phyloP scores from a whole-genome alignment of 2,888 invertebrate genomes.

The Tubulanus polymorphus region DNA sequence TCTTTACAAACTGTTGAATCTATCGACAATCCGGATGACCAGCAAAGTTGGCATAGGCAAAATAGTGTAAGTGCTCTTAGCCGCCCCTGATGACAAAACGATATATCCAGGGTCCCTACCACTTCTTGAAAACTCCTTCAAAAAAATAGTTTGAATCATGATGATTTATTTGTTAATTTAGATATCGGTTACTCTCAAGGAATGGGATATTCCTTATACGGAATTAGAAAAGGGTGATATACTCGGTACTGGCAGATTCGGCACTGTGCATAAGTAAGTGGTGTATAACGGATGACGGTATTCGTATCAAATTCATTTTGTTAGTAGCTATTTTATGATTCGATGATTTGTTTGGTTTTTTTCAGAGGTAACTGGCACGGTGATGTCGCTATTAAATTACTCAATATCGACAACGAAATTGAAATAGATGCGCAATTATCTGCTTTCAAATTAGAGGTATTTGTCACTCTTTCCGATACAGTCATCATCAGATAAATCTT shows the following conservation, averaged over 20 bases:
- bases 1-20: no score
- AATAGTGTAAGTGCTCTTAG: constrained; percentile 55
- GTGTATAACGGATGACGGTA: neutral
- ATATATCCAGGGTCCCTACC: no score
- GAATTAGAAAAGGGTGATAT: constrained; percentile 81
- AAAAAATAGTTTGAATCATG: no score
- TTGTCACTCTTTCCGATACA: constrained; percentile 5
- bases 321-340: neutral
- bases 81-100: no score
- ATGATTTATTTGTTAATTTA: constrained; percentile 22
- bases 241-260: constrained; percentile 89
- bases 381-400: constrained; percentile 92
- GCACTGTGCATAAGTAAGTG: constrained; percentile 71
- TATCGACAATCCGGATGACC: constrained; percentile 54
- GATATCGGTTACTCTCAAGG: constrained; percentile 56
- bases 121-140: no score
- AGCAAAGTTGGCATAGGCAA: constrained; percentile 54
- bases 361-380: constrained; percentile 92
- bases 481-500: no score
- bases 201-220: constrained; percentile 98
- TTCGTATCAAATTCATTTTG: no score
- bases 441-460: constrained; percentile 88
- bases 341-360: no score
- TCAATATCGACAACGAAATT: constrained; percentile 86
- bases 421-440: constrained; percentile 76